Base-by-base conservation (phyloP, 92 coral and sea anemone genomes). In the Palythoa caribaeorum region DNA sequence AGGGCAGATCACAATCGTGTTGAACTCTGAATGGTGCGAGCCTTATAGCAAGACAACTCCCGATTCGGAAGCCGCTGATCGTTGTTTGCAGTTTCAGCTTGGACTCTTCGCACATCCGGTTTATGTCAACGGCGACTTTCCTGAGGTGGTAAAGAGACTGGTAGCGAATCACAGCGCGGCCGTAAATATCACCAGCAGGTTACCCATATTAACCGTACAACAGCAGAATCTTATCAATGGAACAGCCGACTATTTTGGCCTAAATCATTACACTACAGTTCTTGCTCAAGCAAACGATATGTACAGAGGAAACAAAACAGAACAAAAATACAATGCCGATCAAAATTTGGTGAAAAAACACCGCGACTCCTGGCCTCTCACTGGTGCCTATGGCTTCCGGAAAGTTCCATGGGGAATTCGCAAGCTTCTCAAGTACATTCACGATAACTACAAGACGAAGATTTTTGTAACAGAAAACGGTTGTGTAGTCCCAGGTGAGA, bases 51-150 rank as follows among this genome's bases (percentile, higher is more conserved):
- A 73, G 87, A 78, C 78, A 11, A 47, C 54, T 21, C 74, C 54
- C 44, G 96, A 93, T 74, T 53, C 28, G 65, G 90, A 75, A n/a
- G 94, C 98, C 60, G 93, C 96, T 21, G 91, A 88, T 53, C 84
- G 96, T 21, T 92, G 83, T 75, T 50, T 95, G 90, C 91, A 92
- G 59, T 95, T 91, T 77, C 89, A 75, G 62, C 92, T 95, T 38
- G 96, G 96, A 63, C 79, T 89, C 35, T 94, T 88, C 21, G 96
- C 98, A 3, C 94, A 95, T 71, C 98, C 98, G 12, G 78, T 95
- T 20, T 95, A 73, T 83, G 92, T 95, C 39, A 90, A 95, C 44
- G 98, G 98, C 3, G 95, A 95, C 69, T 95, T 91, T 73, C 98
- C 98, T 12, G 94, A 92, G 38, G 84, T 93, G 28, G 91, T 95